Percentiles rank a stretch among this genome's conserved stretches.
Evolutionary conservation across 2,113 vertebrate species (phyloP).

Genomic region (Heptranchias perlo): DNA sequence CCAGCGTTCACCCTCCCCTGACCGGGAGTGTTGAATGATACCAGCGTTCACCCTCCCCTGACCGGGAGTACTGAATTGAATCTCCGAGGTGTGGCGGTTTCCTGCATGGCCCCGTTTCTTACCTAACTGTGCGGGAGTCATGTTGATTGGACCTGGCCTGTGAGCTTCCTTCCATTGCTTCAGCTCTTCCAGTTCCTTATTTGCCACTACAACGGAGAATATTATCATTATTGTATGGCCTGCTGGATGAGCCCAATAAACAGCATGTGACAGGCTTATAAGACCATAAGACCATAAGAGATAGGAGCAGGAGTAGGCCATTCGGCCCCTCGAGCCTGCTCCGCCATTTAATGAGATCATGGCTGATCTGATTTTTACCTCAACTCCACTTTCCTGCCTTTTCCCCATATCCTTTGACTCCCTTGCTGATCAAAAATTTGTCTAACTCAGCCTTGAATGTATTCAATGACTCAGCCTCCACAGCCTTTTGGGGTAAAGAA

Average conservation of each 20-base stretch:
- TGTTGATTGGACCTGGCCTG: constrained; percentile 47
- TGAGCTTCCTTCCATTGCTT: constrained; percentile 58
- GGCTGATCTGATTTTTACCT: too few species aligned
- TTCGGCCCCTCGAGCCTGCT: too few species aligned
- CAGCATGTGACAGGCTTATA: not conserved
- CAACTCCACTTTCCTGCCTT: too few species aligned
- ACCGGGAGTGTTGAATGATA: not conserved
- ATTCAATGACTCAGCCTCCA: too few species aligned
- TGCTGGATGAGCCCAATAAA: not conserved
- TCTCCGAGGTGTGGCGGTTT: not conserved
- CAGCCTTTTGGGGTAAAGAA: too few species aligned
- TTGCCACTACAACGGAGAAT: constrained; percentile 57
- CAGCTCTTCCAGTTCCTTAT: constrained; percentile 61
- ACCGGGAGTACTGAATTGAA: not conserved
- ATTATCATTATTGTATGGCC: constrained; percentile 7
- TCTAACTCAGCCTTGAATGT: too few species aligned
- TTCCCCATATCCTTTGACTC: too few species aligned
- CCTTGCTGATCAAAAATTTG: too few species aligned
- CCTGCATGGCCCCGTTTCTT: constrained; percentile 41
- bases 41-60: not conserved
- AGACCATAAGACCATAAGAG: too few species aligned
- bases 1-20: not conserved
- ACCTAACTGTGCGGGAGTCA: constrained; percentile 66
- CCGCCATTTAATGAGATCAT: too few species aligned
- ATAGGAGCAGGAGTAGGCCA: too few species aligned